Evolutionary conservation across 2,113 vertebrate genomes (phyloP).

Genomic region (Proteles cristata): DNA sequence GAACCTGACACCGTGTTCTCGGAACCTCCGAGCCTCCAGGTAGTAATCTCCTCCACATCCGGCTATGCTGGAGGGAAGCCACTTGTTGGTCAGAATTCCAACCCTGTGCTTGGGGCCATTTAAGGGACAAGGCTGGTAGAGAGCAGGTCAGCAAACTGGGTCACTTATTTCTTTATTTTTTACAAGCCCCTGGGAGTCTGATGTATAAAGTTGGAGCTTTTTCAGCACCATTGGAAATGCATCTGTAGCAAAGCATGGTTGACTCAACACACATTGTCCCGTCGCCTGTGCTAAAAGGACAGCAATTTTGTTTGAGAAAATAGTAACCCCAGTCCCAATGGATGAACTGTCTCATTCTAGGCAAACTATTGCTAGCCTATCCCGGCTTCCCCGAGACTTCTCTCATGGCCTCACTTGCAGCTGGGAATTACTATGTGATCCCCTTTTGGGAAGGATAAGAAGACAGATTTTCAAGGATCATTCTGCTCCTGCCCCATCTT

Average conservation of each 20-base stretch:
- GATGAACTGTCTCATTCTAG: neutral
- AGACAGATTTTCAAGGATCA: neutral
- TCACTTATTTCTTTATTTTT: neutral
- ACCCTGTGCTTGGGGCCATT: neutral
- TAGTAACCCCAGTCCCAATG: neutral
- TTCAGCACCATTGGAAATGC: neutral
- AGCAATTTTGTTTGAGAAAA: neutral
- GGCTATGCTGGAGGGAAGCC: neutral
- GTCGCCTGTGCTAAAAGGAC: neutral
- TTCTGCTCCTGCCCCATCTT: neutral
- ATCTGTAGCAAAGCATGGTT: neutral
- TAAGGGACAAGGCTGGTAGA: neutral
- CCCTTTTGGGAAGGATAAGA: neutral
- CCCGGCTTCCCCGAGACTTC: too few species aligned
- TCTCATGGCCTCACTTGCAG: neutral
- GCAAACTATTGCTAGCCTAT: neutral
- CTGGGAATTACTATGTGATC: neutral
- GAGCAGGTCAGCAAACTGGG: neutral
- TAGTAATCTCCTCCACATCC: neutral
- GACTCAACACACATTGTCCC: too few species aligned
- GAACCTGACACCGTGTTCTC: neutral
- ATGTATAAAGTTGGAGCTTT: neutral
- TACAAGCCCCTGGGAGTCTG: neutral
- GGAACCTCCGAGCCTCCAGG: neutral
- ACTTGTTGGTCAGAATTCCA: neutral